Evolutionary conservation across 1,140 invertebrate species (phyloP).

Genomic region (Zaprionus davidi): DNA sequence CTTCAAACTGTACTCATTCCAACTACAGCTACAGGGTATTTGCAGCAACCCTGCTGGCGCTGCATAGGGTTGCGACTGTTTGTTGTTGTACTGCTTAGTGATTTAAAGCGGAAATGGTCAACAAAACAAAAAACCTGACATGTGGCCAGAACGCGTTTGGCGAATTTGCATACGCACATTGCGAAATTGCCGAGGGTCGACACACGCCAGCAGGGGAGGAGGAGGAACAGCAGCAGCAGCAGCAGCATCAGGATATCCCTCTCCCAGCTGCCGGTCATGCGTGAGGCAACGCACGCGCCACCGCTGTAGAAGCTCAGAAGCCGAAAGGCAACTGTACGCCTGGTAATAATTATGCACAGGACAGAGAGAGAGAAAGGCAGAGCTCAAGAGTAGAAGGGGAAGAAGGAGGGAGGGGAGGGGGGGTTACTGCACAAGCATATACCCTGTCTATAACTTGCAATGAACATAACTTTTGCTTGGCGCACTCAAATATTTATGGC

Average conservation of each 20-base stretch:
- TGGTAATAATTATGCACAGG: conserved; percentile 10
- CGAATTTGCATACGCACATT: conserved; percentile 78
- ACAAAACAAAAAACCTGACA: conserved; percentile 61
- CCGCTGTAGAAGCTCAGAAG: conserved; percentile 58
- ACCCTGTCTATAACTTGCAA: conserved; percentile 53
- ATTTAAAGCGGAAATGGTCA: conserved; percentile 72
- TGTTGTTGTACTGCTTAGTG: conserved; percentile 55
- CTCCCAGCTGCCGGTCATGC: conserved; percentile 56
- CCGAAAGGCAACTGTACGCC: conserved; percentile 69
- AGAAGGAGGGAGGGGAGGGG: not conserved
- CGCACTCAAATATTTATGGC: conserved; percentile 79
- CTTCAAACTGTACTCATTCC: conserved; percentile 1
- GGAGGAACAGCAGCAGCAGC: not conserved
- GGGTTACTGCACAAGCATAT: not conserved
- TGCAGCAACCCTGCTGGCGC: conserved; percentile 51
- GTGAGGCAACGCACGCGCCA: conserved; percentile 65
- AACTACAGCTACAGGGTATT: conserved; percentile 19
- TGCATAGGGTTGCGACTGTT: conserved; percentile 56
- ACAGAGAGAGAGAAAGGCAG: not conserved
- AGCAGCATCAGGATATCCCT: not conserved
- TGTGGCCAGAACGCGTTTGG: conserved; percentile 52
- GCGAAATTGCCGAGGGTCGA: conserved; percentile 37
- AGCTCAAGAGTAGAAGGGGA: not conserved
- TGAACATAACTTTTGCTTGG: conserved; percentile 71
- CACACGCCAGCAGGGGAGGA: conserved; percentile 4